Evolutionary conservation across 2,888 invertebrate genomes (phyloP), one percentile per base, ranked within the genome.

Genomic region (Drosophila yooni): DNA sequence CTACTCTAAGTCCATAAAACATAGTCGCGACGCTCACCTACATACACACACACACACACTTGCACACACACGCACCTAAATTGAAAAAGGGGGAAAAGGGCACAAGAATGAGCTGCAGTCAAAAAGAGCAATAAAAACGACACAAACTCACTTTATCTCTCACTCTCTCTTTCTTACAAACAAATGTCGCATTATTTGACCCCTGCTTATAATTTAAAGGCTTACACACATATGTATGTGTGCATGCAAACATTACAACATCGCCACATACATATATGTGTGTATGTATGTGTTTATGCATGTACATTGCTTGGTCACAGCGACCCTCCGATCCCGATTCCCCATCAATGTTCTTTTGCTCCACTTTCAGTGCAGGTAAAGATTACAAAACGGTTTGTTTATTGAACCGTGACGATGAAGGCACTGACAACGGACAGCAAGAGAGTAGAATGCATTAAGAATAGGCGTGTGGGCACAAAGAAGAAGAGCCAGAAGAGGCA

Each of bases 381-480:
- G 89, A 83, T 83, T 86, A 89, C 89, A 81, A 83, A 86, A 89
- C 81, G 71, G 58, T 86, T 70, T 86, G 74, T 71, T 66, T 81
- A 86, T 80, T 83, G 81, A 83, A 80, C 67, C 50, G 62, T 56
- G 51, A 62, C 76, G 70, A 54, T 67, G 81, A 80, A 56, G 70
- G 70, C 80, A 64, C 21, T 48, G 70, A 78, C 64, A 67, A 59
- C 53, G 69, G 43, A 79, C 80, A 57, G 60, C 43, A 51, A 60
- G 73, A 78, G 70, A 75, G 59, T 56, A 72, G 70, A 79, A 56
- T 65, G 59, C 65, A 70, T 65, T 62, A 63, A 52, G 61, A 78
- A 70, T 62, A 63, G 43, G 31, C 33, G 52, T n/a, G 38, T 33
- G 43, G 11, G 10, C 11, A 40, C 34, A 46, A 57, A 51, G 51